Evolutionary conservation across 2,888 invertebrate species (phyloP).

Genomic region (Sarcophaga subvicina): DNA sequence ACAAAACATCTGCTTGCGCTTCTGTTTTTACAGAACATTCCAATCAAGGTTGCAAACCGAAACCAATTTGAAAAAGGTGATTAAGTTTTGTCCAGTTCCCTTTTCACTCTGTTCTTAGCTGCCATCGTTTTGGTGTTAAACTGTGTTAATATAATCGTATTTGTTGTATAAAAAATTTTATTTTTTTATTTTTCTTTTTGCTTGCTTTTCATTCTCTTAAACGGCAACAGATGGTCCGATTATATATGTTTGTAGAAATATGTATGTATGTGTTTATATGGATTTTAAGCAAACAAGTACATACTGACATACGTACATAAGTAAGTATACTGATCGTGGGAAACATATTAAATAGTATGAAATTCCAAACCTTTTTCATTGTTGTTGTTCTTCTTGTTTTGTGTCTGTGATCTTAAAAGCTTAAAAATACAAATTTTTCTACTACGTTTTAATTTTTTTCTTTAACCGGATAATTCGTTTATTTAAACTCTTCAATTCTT

Average conservation of each 20-base stretch:
- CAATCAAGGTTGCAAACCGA: slow-evolving; percentile 38
- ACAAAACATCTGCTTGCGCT: neutral
- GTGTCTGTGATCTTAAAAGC: neutral
- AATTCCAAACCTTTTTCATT: slow-evolving; percentile 55
- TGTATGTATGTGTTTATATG: slow-evolving; percentile 5
- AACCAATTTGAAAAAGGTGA: neutral
- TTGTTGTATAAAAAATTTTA: slow-evolving; percentile 20
- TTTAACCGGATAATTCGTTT: no score
- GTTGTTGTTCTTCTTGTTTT: slow-evolving; percentile 27
- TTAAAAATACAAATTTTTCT: no score
- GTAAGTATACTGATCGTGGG: slow-evolving; percentile 58
- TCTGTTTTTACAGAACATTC: slow-evolving; percentile 21
- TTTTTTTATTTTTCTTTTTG: slow-evolving; percentile 29
- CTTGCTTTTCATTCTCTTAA: slow-evolving; percentile 15
- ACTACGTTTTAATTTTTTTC: no score
- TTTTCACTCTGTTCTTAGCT: neutral
- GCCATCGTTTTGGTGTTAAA: slow-evolving; percentile 13
- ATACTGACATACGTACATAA: neutral
- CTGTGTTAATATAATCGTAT: slow-evolving; percentile 9
- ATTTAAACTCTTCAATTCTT: neutral
- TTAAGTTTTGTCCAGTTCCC: neutral
- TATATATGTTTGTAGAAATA: slow-evolving; percentile 6
- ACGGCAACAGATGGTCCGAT: slow-evolving; percentile 48
- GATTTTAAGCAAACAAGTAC: neutral
- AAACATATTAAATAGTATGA: slow-evolving; percentile 64